Percentiles rank a stretch among this genome's conserved stretches.
These are phyloP conservation scores for Caenorhabditis auriculariae DNA, from an alignment of 2,888 invertebrate species.

Conservation along the genomic window DNA sequence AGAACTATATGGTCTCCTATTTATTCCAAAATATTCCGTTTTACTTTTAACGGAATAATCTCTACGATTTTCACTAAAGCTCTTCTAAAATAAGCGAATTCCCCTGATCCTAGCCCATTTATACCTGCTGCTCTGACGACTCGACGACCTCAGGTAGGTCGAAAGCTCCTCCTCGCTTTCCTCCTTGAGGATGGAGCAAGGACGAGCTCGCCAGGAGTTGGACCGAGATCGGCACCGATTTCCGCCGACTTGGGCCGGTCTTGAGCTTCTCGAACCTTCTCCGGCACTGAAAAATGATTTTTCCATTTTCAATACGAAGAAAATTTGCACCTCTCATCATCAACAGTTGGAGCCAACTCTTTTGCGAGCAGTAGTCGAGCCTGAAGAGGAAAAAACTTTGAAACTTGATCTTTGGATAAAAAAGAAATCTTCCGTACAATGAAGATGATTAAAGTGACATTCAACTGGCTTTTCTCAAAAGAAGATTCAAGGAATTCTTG, in stretches of 20 bases:
- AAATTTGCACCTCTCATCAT: background rate
- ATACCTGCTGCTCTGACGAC: constrained; percentile 61
- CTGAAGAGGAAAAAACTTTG: no score
- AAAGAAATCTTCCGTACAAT: no score
- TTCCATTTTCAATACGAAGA: background rate
- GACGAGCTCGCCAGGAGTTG: constrained; percentile 57
- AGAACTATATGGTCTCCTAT: no score
- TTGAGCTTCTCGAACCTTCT: background rate
- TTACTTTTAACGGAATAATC: no score
- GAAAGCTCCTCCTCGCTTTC: constrained; percentile 79
- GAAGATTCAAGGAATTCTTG: no score
- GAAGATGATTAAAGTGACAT: no score
- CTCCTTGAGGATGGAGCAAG: constrained; percentile 68
- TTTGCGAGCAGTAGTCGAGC: constrained; percentile 20
- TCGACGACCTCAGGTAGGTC: constrained; percentile 60
- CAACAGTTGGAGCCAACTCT: constrained; percentile 5
- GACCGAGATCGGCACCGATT: constrained; percentile 47
- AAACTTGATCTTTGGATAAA: no score
- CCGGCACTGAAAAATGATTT: background rate
- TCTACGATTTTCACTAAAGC: no score
- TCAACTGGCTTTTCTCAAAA: no score
- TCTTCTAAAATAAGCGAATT: no score
- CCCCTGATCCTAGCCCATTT: no score
- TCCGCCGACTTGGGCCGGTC: background rate
- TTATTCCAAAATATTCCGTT: no score